A percentile compares a stretch with the other conserved stretches of the same genome.
These are phyloP conservation scores for Anoura caudifer DNA, from an alignment of 2,113 vertebrate genomes.

Conservation along the genomic window DNA sequence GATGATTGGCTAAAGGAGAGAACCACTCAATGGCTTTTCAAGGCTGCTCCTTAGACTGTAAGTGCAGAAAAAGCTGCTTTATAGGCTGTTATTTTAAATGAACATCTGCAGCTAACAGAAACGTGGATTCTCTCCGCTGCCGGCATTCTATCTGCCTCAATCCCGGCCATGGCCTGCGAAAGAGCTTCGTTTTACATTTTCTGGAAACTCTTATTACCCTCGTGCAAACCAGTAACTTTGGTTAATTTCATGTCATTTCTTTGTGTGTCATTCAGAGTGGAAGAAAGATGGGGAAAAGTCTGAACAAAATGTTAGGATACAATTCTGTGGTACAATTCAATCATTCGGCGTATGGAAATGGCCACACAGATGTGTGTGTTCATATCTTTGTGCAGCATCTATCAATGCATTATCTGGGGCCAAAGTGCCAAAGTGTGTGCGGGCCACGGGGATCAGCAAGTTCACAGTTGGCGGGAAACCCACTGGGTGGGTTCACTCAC, in stretches of 20 bases:
- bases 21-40: not conserved
- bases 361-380: not conserved
- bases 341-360: not conserved
- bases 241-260: not conserved
- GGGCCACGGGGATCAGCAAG: rapidly evolving
- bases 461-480: not conserved
- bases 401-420: not conserved
- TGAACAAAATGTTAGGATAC: not conserved
- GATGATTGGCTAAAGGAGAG: not conserved
- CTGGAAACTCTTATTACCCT: not conserved
- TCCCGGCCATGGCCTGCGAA: not conserved
- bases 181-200: not conserved
- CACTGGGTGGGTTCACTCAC: not conserved
- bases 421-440: not conserved
- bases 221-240: not conserved
- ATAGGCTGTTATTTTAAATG: not conserved
- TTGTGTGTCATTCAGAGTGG: not conserved
- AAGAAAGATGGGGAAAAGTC: not conserved
- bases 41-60: not conserved
- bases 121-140: not conserved
- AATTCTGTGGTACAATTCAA: not conserved
- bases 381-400: not conserved
- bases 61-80: not conserved
- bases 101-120: no score
- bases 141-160: not conserved